Percentiles rank a stretch among this genome's conserved stretches.
Evolutionary conservation across 2,797 vertebrate genomes (phyloP).

Genomic region (Crypturellus tataupa): DNA sequence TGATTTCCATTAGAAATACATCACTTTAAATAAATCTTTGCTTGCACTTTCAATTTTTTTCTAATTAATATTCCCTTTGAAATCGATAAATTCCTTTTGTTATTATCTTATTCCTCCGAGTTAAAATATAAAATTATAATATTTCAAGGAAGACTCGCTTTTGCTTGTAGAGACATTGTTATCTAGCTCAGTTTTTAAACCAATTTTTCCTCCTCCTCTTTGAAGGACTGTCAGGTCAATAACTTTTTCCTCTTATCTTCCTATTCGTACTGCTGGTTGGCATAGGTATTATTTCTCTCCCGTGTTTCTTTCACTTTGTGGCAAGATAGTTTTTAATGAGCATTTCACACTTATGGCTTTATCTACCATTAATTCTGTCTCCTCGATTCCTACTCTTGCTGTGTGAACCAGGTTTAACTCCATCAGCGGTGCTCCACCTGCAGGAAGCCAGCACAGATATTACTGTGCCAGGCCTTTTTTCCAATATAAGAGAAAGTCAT

Average conservation of each 20-base stretch:
- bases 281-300: constrained; percentile 2
- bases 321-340: background rate
- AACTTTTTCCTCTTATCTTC: constrained; percentile 46
- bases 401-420: background rate
- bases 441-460: background rate
- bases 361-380: background rate
- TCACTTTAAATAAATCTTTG: constrained; percentile 12
- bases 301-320: background rate
- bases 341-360: background rate
- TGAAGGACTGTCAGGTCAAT: constrained; percentile 26
- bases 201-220: constrained; percentile 32
- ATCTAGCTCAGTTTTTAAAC: constrained; percentile 28
- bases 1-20: constrained; percentile 32
- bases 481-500: background rate
- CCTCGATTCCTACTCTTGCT: background rate
- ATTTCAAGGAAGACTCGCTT: constrained; percentile 31
- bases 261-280: background rate
- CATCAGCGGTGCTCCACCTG: background rate
- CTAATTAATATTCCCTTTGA: constrained; percentile 49
- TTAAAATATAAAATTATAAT: background rate
- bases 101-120: background rate
- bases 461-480: background rate
- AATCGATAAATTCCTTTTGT: background rate
- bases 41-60: constrained; percentile 3
- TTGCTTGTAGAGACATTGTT: background rate